These are phyloP conservation scores for Enteromius radiatus DNA, from an alignment of 2,797 vertebrate genomes.

Conservation along the genomic window DNA sequence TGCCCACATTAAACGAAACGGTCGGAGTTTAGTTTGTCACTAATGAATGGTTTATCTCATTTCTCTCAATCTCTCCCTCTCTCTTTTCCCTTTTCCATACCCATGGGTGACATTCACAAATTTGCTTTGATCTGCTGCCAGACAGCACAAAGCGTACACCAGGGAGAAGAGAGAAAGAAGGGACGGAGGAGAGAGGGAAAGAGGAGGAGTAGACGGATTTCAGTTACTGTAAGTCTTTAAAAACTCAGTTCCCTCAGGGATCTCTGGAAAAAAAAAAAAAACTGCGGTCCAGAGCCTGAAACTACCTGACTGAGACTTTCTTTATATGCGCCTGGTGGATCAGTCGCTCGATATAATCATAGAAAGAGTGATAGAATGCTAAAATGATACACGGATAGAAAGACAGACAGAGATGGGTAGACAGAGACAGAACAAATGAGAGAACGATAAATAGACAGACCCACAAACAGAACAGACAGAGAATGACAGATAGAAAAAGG, in stretches of 20 bases:
- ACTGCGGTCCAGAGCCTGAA: background rate
- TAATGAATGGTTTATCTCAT: conserved; percentile 56
- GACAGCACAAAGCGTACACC: conserved; percentile 54
- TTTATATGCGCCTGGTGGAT: background rate
- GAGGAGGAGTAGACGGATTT: conserved; percentile 51
- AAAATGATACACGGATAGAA: background rate
- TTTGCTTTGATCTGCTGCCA: conserved; percentile 58
- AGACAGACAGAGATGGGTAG: background rate
- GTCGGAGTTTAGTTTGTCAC: conserved; percentile 49
- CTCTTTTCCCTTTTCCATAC: conserved; percentile 52
- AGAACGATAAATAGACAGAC: background rate
- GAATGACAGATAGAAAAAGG: background rate
- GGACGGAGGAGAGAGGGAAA: conserved; percentile 13
- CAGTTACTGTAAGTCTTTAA: conserved; percentile 60
- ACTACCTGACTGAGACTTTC: conserved; percentile 21
- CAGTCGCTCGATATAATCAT: background rate
- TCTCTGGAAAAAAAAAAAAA: conserved; percentile 27
- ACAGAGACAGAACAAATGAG: background rate
- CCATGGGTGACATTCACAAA: conserved; percentile 60
- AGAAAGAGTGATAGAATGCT: background rate
- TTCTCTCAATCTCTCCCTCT: conserved; percentile 38
- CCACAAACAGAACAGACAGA: background rate
- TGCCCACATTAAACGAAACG: conserved; percentile 58
- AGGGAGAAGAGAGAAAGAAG: conserved; percentile 38
- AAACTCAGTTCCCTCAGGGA: conserved; percentile 45